Evolutionary conservation across 2,113 vertebrate species (phyloP), one percentile per base, ranked within the genome.

Genomic region (Trinectes maculatus): DNA sequence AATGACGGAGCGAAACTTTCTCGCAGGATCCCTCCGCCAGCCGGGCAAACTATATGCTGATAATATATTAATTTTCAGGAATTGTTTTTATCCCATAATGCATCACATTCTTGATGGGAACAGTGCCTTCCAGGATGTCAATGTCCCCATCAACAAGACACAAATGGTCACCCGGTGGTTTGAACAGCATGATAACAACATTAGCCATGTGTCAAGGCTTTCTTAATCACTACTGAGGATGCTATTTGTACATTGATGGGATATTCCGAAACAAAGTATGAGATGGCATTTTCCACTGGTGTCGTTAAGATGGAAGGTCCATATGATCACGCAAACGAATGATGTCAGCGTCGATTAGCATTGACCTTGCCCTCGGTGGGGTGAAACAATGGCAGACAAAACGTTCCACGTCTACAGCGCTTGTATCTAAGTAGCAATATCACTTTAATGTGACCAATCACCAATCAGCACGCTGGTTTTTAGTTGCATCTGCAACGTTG

Each of bases 191-290:
- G 82, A 86, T 84, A 77, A 83, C 60, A 79, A 81, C 87, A 88
- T 88, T 88, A 91, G 83, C 87, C 80, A 88, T 88, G 87, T 88
- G 86, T 86, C 86, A 86, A 77, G 75, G 76, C 76, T 82, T 80
- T 67, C 85, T 80, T 89, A 89, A 90, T 90, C 80, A 82, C 86
- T 76, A 67, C 74, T 56, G 74, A 77, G 74, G 71, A 80, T 49
- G 77, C 55, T 72, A 84, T 77, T 86, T 89, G 75, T 67, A 77
- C 82, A 53, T 66, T 85, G 75, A 89, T 85, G 80, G 83, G 69
- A 70, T 75, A 83, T 79, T 89, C 33, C 44, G 43, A 75, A 75
- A 83, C 79, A 56, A 83, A 68, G 77, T 70, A 52, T 82, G 65
- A 80, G 77, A 77, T 77, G 58, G 73, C 77, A 83, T 85, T 88